Base-by-base conservation (phyloP, 2,888 invertebrate genomes). In the Oligia strigilis region DNA sequence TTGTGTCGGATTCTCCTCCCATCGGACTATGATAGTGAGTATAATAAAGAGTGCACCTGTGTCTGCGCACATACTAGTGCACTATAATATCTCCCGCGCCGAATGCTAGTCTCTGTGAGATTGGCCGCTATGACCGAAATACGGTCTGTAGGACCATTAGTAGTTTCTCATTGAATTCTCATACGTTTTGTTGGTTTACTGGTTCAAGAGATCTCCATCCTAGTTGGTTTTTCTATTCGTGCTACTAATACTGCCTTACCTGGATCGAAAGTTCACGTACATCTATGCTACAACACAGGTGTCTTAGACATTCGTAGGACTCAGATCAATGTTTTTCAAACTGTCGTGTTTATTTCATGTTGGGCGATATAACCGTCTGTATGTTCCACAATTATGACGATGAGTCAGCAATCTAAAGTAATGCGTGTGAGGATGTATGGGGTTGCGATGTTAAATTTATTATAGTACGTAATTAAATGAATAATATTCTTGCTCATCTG, bases 331-430 rank as follows among this genome's bases (percentile, higher is more conserved):
- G 40, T 40, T 4, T 72, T 58, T 19, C 13, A 43, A 43, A 43
- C 17, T 13, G n/a, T n/a, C 17, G 6, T 72, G n/a, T 72, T 60
- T 58, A 43, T 4, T 58, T 17, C 13, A 58, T 19, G 65, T 82
- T 83, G 6, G 40, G 0, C 0, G 9, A 49, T 17, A 11, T 75
- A 43, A n/a, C 0, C 23, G 60, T 36, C 87, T 43, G 78, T 88
- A 23, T 87, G 62, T 69, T 67, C n/a, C 67, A 78, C 80, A 87
- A 89, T 85, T 88, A 88, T 87, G 85, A 81, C 4, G 80, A 64
- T 88, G 87, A 89, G 60, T 88, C 89, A 76, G 89, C 87, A 87
- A 81, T 79, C 67, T 87, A 76, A 81, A 80, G 84, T 84, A 82
- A 87, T 84, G 85, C 81, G 75, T 76, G 77, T 81, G 84, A 77